Base-by-base conservation (phyloP, 2,888 invertebrate species). In the Pomacea canaliculata region DNA sequence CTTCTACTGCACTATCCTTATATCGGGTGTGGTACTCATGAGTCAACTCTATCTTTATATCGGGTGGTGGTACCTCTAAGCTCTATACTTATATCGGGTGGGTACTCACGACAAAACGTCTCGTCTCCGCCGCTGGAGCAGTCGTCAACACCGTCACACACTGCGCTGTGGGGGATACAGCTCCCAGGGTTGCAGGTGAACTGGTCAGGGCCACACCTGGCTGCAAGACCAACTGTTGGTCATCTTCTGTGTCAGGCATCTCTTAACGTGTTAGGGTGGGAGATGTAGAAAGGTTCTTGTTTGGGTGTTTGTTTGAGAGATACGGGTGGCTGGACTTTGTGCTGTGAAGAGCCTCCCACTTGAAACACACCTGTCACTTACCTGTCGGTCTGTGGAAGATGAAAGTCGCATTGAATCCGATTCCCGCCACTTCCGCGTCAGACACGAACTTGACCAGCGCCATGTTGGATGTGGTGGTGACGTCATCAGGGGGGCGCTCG, bases 401-500 rank as follows among this genome's bases (percentile, higher is more conserved):
- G 73, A 83, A 87, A n/a, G 85, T 83, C 3, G 86, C 63, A 72
- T 85, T 87, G 76, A 87, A 88, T 19, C 88, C 88, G 0, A 73
- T 74, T 7, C 82, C 83, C 0, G 79, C 82, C 13, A 82, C 83
- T 48, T 83, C 85, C 10, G 79, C 83, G 74, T 88, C 86, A 12
- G 83, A 83, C 0, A 71, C 72, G 76, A 88, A 87, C 23, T 74
- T 74, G 7, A 88, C 23, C 18, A 81, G 80, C 19, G 87, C 37
- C 7, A 74, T 71, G 60, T 78, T 80, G 60, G 82, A 80, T 3
- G 77, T 67, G 8, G 87, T 84, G 3, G 80, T 82, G 48, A 87
- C 60, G 59, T 83, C 85, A 19, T 78, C 80, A 10, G 86, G 87
- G 65, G 82, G 81, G 18, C 71, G 77, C 0, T 81, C 66, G 1